Percentiles rank a stretch among this genome's conserved stretches.
These are phyloP conservation scores for Orius insidiosus DNA, from an alignment of 1,140 invertebrate genomes.

Conservation along the genomic window DNA sequence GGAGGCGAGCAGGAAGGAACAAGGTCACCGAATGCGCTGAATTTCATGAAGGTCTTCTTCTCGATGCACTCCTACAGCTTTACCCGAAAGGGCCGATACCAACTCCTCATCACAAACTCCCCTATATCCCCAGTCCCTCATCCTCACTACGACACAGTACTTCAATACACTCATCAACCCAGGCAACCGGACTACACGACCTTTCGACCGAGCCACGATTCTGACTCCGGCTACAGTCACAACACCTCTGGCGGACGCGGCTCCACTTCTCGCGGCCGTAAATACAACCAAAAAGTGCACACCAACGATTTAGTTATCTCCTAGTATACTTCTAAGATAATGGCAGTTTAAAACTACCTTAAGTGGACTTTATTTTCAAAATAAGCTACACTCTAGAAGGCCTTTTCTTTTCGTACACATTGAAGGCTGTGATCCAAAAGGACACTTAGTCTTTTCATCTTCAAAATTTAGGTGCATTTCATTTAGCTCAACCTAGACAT, in stretches of 20 bases:
- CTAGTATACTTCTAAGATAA: neutral
- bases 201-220: slow-evolving; percentile 27
- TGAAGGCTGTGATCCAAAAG: too few relatives aligned
- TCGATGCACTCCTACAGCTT: slow-evolving; percentile 41
- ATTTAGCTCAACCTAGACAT: too few relatives aligned
- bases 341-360: too few relatives aligned
- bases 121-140: slow-evolving; percentile 30
- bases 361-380: too few relatives aligned
- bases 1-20: slow-evolving; percentile 28
- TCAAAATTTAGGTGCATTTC: too few relatives aligned
- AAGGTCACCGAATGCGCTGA: slow-evolving; percentile 23
- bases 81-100: slow-evolving; percentile 30
- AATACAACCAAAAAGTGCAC: neutral
- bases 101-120: slow-evolving; percentile 29
- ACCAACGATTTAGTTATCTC: slow-evolving; percentile 2
- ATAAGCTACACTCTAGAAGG: too few relatives aligned
- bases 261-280: slow-evolving; percentile 2
- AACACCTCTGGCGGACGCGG: slow-evolving; percentile 32
- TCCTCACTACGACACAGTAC: slow-evolving; percentile 16
- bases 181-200: slow-evolving; percentile 17
- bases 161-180: slow-evolving; percentile 16
- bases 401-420: too few relatives aligned
- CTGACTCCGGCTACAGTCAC: slow-evolving; percentile 51
- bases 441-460: too few relatives aligned
- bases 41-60: slow-evolving; percentile 46